A percentile compares a stretch with the other conserved stretches of the same genome.
Conservation (phyloP, 2,888 invertebrate species). For the Epistrophella euchroma region DNA sequence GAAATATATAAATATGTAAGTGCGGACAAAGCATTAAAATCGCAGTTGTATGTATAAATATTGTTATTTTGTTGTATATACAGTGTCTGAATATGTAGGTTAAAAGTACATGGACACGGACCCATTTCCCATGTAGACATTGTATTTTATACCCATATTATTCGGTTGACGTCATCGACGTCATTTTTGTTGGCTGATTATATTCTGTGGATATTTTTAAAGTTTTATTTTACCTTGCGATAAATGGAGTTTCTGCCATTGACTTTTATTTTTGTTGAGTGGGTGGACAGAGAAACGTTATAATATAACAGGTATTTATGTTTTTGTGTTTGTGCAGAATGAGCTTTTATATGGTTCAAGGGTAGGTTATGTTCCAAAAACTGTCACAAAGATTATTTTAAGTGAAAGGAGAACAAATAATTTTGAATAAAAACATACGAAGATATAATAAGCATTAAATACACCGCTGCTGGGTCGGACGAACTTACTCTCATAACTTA, state of each 20-base stretch:
- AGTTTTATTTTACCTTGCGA: slow-evolving; percentile 50
- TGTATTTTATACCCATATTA: slow-evolving; percentile 43
- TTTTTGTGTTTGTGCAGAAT: slow-evolving; percentile 2
- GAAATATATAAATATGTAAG: slow-evolving; percentile 12
- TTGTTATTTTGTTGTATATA: slow-evolving; percentile 10
- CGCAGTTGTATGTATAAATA: slow-evolving; percentile 38
- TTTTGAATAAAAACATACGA: neutral
- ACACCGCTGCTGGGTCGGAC: neutral
- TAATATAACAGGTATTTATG: neutral
- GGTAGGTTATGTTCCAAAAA: neutral
- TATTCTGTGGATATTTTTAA: slow-evolving; percentile 45
- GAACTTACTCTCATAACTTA: neutral
- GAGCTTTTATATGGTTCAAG: slow-evolving; percentile 27
- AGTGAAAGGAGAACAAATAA: neutral
- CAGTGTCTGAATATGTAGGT: slow-evolving; percentile 48
- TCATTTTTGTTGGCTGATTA: slow-evolving; percentile 48
- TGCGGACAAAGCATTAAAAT: slow-evolving; percentile 24
- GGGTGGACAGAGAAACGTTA: neutral
- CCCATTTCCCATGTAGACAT: slow-evolving; percentile 58
- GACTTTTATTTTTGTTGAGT: slow-evolving; percentile 22
- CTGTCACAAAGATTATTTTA: slow-evolving; percentile 9
- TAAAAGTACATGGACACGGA: slow-evolving; percentile 68
- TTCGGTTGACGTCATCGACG: slow-evolving; percentile 21
- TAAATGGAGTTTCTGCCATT: slow-evolving; percentile 51
- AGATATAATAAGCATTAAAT: neutral